Evolutionary conservation across 2,888 invertebrate genomes (phyloP).

Genomic region (Chironomus riparius): DNA sequence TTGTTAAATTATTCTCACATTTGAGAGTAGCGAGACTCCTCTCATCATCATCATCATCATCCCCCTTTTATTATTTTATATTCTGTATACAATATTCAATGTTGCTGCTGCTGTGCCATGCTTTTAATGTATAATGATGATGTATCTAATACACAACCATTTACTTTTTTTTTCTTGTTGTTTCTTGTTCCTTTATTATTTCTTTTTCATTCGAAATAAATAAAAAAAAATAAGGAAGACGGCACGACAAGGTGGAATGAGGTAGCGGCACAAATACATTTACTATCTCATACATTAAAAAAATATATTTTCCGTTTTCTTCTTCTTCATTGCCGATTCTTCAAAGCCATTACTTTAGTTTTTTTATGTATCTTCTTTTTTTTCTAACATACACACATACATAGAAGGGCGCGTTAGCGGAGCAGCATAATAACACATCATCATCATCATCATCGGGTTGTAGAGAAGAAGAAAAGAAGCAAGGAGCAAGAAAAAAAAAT

Average conservation of each 20-base stretch:
- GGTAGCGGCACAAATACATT: background rate
- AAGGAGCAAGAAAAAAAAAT: background rate
- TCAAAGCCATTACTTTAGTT: conserved; percentile 23
- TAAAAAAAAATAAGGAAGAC: too few species aligned
- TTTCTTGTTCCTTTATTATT: too few species aligned
- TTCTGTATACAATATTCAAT: background rate
- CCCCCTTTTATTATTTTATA: background rate
- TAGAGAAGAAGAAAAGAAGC: background rate
- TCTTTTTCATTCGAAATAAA: too few species aligned
- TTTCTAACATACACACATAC: conserved; percentile 16
- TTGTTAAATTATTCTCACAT: background rate
- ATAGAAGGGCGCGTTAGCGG: background rate
- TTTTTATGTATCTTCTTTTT: background rate
- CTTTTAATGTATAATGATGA: conserved; percentile 6
- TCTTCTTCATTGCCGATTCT: background rate
- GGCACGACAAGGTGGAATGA: too few species aligned
- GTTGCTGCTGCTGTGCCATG: background rate
- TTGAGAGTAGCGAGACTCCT: background rate
- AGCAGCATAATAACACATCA: conserved; percentile 16
- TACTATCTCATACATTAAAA: background rate
- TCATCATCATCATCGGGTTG: conserved; percentile 18
- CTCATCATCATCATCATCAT: conserved; percentile 14
- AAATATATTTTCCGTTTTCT: background rate
- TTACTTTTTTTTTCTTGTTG: background rate
- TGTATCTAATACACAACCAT: conserved; percentile 4